Evolutionary conservation across 2,113 vertebrate species (phyloP), one percentile per base, ranked within the genome.

Genomic region (Sprattus sprattus): DNA sequence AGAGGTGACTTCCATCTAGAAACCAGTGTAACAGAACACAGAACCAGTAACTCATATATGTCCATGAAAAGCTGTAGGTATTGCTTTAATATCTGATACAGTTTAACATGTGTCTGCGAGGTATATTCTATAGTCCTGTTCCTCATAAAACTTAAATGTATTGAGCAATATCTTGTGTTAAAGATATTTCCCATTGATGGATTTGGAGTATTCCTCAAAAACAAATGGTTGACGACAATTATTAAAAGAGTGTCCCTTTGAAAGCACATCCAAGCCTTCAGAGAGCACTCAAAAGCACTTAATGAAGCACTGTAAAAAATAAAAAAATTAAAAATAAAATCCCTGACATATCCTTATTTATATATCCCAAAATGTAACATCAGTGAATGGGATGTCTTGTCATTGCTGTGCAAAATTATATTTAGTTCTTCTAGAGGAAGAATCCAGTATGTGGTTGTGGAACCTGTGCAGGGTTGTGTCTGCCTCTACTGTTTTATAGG

Each of bases 331-430:
- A 28, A 75, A 32, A 32, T 2, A 44, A 78, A 39, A 39, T 16
- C 1, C 28, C 28, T 32, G 10, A 39, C 71, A 78, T 78, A 32
- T 32, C 28, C 71, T 78, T 78, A 78, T 39, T 39, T 78, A n/a
- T 75, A 44, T 82, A 86, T 91, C 85, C 85, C 85, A 87, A 57
- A 82, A 54, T 80, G 32, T 49, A 85, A 84, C 52, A 6, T 57
- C 57, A 75, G 78, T 81, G 11, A 81, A 71, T 85, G 88, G 88
- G 89, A 88, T 90, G 86, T 88, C 81, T 86, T 87, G 83, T 90
- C 71, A 87, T 91, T 91, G 90, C 89, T 91, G 88, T 90, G 86
- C 89, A 91, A 91, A 91, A 84, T 83, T 47, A n/a, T 86, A 85
- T 87, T 87, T 88, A 85, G 83, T 89, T 89, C 88, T 90, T 91